Evolutionary conservation across 2,113 vertebrate species (phyloP), one percentile per base, ranked within the genome.

Genomic region (Myiagra hebetior): DNA sequence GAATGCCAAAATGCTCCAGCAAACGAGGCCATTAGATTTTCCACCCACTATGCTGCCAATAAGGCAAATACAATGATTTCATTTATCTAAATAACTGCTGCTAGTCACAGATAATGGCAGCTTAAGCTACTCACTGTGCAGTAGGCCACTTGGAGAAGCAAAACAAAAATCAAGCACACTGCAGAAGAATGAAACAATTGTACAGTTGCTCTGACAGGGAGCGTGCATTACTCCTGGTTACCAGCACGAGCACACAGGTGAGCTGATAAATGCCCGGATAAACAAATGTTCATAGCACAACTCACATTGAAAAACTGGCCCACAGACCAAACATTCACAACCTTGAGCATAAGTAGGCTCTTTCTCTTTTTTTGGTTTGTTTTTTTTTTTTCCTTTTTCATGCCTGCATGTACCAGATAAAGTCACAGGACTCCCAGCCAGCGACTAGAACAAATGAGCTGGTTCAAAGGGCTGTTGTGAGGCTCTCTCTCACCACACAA

Each of bases 31-130:
- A 62, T 95, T 96, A 84, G 81, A 65, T 91, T 95, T 84, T 65
- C n/a, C 47, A 81, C 42, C 49, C 52, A 50, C 49, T 52, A 52
- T 1, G 3, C 76, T 81, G 41, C 85, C 87, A 91, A 55, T 72
- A 95, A 92, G 49, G 63, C 59, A 94, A 95, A 91, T 37, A 42
- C 70, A 89, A 80, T 80, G 18, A 90, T 89, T 90, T 89, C 10
- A 86, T 84, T 92, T 90, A 72, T 70, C 74, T 84, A 68, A 77
- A 74, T 76, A 91, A 67, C 64, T 53, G 57, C 70, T 82, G 77
- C 41, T 83, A 35, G 82, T 92, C 74, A 75, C 30, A 81, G 67
- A 85, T 79, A 93, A 92, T 56, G 46, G 77, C 78, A 92, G 80
- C 53, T 85, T 92, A 86, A 93, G 47, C 75, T 77, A 73, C 73